Evolutionary conservation across 2,797 vertebrate species (phyloP), one percentile per base, ranked within the genome.

Genomic region (Alca torda): DNA sequence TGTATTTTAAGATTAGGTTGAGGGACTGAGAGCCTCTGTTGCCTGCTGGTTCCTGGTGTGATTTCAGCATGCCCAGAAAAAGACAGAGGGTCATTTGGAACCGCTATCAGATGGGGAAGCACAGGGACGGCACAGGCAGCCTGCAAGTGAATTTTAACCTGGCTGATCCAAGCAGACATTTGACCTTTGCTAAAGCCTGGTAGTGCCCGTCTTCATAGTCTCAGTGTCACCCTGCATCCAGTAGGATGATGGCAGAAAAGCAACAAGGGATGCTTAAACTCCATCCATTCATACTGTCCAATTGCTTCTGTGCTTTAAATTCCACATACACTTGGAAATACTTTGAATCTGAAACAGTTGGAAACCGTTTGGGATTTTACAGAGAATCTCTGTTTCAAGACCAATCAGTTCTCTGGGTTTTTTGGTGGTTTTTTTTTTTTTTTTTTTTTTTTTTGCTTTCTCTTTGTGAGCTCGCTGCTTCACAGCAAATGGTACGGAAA

Each of bases 101-200:
- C 59, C 1, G 3, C 4, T 12, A 10, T 23, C 65, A 87, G 65
- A 78, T n/a, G n/a, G n/a, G 41, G 67, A 64, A 83, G 43, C 46
- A 10, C 12, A 35, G 26, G 65, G 81, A 80, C 2, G 23, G 61
- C 73, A 61, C 14, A 51, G 56, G 87, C 67, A 95, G 85, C 93
- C 82, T 78, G 87, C 81, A 92, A 92, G 89, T 94, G 59, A 93
- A 89, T 95, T 95, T 90, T 90, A 79, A 73, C 80, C 77, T 20
- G 31, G 59, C 64, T 89, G 93, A 96, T 95, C 86, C 80, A 82
- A 96, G 83, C 54, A 94, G 93, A 84, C 93, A 67, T 91, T 91
- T 93, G 93, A 96, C 96, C 90, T 96, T 94, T 95, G 45, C 77
- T 84, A 63, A 84, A 93, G 74, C 45, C 68, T 90, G 77, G 70